Base-by-base conservation (phyloP, 2,888 invertebrate genomes). In the Ormyrus nitidulus region DNA sequence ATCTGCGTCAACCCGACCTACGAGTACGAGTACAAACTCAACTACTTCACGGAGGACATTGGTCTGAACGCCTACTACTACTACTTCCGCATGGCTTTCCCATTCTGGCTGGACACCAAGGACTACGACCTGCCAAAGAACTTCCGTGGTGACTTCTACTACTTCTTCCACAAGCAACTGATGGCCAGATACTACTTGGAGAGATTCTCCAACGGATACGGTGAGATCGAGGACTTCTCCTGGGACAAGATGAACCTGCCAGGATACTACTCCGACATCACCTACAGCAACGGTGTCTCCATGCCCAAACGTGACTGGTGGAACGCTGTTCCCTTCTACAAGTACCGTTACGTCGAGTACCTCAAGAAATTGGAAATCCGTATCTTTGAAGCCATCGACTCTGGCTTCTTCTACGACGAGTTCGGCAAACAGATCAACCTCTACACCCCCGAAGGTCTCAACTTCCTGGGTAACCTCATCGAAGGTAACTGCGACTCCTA, bases 1-100 rank as follows among this genome's bases (percentile, higher is more conserved):
- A 84, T 91, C 91, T 84, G 91, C 90, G 91, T 92, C 84, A 89
- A 91, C 77, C 83, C 80, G 4, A 81, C 78, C 70, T 91, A 91
- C 86, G 91, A 91, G 81, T 92, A 92, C 84, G 94, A 95, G 85
- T 92, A 93, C 86, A 92, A 91, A 81, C 84, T 95, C 79, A 91
- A 93, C 66, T 95, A 95, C 91, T 94, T 94, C 91, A 94, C 93
- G 69, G 94, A 95, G 85, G 95, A 95, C 86, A 91, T 94, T 83
- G 93, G 93, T 80, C 91, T 94, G 84, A 95, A 95, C 90, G 89
- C 93, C 3, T 94, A 92, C 90, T 95, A 95, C 91, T 93, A 92
- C 89, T 93, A 93, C 89, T 92, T 93, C 91, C 93, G 94, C 85
- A 89, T 92, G 83, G 92, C 93, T 82, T 93, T 93, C 89, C 94